phyloP scores from a whole-genome alignment of 2,113 vertebrate genomes.

The Calypte anna region DNA sequence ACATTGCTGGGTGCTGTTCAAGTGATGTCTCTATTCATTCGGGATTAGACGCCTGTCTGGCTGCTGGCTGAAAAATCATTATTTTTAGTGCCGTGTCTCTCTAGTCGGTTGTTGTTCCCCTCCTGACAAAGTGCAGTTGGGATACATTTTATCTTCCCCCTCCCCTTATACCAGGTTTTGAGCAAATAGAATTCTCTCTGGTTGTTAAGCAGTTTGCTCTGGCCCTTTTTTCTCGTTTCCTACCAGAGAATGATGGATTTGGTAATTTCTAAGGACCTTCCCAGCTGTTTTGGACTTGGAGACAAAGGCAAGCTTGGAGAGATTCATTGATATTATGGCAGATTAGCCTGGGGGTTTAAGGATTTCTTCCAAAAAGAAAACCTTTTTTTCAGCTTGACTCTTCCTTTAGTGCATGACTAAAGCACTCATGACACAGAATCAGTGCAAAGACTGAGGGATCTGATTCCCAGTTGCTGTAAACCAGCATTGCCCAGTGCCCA shows the following conservation, averaged over 20 bases:
- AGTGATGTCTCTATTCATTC: slow-evolving; percentile 69
- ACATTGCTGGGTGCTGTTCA: slow-evolving; percentile 22
- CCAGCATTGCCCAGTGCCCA: not conserved
- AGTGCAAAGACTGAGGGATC: not conserved
- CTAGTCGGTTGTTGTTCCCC: slow-evolving; percentile 19
- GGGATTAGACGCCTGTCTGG: slow-evolving; percentile 71
- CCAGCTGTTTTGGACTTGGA: slow-evolving; percentile 55
- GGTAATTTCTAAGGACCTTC: slow-evolving; percentile 40
- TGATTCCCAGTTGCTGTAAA: slow-evolving; percentile 13
- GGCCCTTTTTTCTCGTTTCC: slow-evolving; percentile 28
- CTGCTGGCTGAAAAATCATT: slow-evolving; percentile 70
- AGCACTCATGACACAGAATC: not conserved
- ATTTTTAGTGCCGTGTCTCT: slow-evolving; percentile 34
- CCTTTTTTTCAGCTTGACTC: slow-evolving; percentile 17
- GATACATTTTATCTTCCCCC: slow-evolving; percentile 19
- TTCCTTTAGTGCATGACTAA: slow-evolving; percentile 46
- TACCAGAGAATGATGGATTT: slow-evolving; percentile 51
- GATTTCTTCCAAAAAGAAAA: slow-evolving; percentile 43
- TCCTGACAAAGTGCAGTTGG: slow-evolving; percentile 42
- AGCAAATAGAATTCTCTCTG: slow-evolving; percentile 54
- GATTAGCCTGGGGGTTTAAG: slow-evolving; percentile 46
- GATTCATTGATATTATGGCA: slow-evolving; percentile 38
- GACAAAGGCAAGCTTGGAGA: slow-evolving; percentile 47
- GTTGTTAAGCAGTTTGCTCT: slow-evolving; percentile 39
- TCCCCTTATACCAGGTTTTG: not conserved